Conservation (phyloP, 2,888 invertebrate species). For the Listrodromus nycthemerus region DNA sequence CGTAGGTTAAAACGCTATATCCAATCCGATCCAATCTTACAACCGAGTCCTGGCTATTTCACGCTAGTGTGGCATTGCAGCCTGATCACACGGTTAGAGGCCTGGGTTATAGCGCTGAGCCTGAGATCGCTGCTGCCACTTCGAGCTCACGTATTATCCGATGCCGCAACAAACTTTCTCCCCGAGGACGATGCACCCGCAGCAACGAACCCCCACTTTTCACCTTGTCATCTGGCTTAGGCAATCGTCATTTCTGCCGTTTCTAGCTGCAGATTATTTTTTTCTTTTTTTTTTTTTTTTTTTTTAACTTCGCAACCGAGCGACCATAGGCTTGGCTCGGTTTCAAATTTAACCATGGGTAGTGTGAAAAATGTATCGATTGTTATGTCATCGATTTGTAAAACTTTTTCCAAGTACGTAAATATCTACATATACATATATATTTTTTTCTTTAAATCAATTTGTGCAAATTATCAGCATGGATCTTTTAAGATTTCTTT, state of each 20-base stretch:
- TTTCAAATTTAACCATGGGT: too few species aligned
- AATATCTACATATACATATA: too few species aligned
- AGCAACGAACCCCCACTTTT: slow-evolving; percentile 66
- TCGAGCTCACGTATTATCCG: slow-evolving; percentile 71
- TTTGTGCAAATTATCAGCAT: too few species aligned
- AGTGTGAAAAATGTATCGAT: too few species aligned
- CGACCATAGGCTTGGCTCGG: too few species aligned
- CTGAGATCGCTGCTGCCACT: slow-evolving; percentile 69
- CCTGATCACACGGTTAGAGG: slow-evolving; percentile 48
- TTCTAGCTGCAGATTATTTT: slow-evolving; percentile 19
- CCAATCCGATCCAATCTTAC: slow-evolving; percentile 76
- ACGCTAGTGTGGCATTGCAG: slow-evolving; percentile 21
- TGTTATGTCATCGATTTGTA: too few species aligned
- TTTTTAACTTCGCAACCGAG: too few species aligned
- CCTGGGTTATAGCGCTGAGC: slow-evolving; percentile 65
- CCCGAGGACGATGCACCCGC: slow-evolving; percentile 83
- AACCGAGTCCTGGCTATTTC: slow-evolving; percentile 49
- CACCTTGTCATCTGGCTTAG: slow-evolving; percentile 60
- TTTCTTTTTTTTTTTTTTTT: not conserved
- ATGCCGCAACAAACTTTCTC: slow-evolving; percentile 82
- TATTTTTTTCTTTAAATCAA: too few species aligned
- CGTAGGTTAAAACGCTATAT: slow-evolving; percentile 76
- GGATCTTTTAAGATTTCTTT: too few species aligned
- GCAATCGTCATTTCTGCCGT: slow-evolving; percentile 34
- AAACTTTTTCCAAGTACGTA: too few species aligned